phyloP scores from a whole-genome alignment of 2,113 vertebrate genomes.

The Zingel zingel region DNA sequence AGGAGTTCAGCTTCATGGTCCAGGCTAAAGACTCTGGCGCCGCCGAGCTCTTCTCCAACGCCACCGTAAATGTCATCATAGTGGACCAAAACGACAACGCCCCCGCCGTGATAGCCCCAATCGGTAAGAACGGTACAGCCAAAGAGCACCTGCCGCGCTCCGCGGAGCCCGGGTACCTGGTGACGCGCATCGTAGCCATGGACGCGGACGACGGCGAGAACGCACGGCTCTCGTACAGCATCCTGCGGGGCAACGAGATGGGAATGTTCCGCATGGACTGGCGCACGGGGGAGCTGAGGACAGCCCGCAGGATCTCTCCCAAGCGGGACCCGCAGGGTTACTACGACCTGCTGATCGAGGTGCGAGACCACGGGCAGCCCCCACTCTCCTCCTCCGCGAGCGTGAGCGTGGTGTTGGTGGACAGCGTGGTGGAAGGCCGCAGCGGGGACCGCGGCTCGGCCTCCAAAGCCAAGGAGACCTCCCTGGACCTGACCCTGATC shows the following conservation, averaged over 20 bases:
- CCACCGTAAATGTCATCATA: slow-evolving; percentile 93
- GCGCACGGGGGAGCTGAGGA: slow-evolving; percentile 96
- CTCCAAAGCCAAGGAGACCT: slow-evolving; percentile 88
- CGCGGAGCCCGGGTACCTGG: slow-evolving; percentile 94
- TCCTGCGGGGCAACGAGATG: slow-evolving; percentile 94
- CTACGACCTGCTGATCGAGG: slow-evolving; percentile 95
- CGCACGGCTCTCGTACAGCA: slow-evolving; percentile 95
- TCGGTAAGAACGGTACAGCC: slow-evolving; percentile 91
- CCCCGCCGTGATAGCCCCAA: slow-evolving; percentile 83
- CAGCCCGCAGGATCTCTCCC: slow-evolving; percentile 90
- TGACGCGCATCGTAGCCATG: slow-evolving; percentile 93
- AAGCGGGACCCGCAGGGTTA: slow-evolving; percentile 93
- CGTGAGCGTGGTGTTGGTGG: slow-evolving; percentile 91
- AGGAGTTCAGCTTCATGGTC: slow-evolving; percentile 95
- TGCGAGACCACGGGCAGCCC: slow-evolving; percentile 96
- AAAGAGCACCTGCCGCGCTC: slow-evolving; percentile 92
- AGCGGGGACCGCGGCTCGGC: slow-evolving; percentile 79
- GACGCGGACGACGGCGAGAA: slow-evolving; percentile 97
- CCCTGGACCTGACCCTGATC: slow-evolving; percentile 96
- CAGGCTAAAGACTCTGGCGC: slow-evolving; percentile 92
- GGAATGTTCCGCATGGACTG: slow-evolving; percentile 98
- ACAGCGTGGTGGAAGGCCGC: slow-evolving; percentile 89
- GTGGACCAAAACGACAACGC: slow-evolving; percentile 98
- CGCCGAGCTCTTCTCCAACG: slow-evolving; percentile 89
- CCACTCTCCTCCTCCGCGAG: slow-evolving; percentile 95